A percentile compares a stretch with the other conserved stretches of the same genome.
These are phyloP conservation scores for Channa argus DNA, from an alignment of 2,113 vertebrate species.

Conservation along the genomic window DNA sequence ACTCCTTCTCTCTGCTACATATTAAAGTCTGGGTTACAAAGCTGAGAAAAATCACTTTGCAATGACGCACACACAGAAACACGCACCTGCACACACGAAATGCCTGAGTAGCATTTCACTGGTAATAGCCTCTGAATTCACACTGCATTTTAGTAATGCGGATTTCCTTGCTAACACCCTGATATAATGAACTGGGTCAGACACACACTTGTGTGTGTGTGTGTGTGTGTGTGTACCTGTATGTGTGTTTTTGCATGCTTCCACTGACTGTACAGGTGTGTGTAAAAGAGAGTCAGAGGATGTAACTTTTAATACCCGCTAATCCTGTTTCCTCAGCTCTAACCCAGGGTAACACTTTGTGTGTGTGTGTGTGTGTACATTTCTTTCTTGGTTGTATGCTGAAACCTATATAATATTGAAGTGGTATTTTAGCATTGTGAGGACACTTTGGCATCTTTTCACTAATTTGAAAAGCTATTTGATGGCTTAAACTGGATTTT, in stretches of 20 bases:
- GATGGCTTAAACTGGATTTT: too few species aligned
- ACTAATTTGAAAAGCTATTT: too few species aligned
- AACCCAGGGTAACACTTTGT: constrained; percentile 38
- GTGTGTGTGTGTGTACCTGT: constrained; percentile 11
- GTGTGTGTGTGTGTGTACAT: not conserved
- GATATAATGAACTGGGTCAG: constrained; percentile 63
- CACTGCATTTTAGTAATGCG: constrained; percentile 52
- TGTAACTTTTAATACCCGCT: constrained; percentile 55
- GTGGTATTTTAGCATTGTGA: too few species aligned
- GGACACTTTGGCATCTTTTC: too few species aligned
- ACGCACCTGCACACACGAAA: constrained; percentile 9
- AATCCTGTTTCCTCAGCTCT: constrained; percentile 58
- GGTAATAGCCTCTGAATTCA: constrained; percentile 55
- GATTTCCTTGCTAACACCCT: constrained; percentile 51
- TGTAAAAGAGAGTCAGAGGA: not conserved
- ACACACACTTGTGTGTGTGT: constrained; percentile 9
- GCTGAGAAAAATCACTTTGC: constrained; percentile 19
- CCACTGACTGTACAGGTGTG: constrained; percentile 26
- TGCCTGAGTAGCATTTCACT: constrained; percentile 38
- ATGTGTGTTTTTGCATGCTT: constrained; percentile 9
- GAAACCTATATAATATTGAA: too few species aligned
- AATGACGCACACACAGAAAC: constrained; percentile 5
- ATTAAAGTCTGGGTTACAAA: not conserved
- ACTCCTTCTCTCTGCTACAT: not conserved
- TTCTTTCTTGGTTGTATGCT: not conserved